Evolutionary conservation across 2,888 invertebrate genomes (phyloP).

Genomic region (Metopia argyrocephala): DNA sequence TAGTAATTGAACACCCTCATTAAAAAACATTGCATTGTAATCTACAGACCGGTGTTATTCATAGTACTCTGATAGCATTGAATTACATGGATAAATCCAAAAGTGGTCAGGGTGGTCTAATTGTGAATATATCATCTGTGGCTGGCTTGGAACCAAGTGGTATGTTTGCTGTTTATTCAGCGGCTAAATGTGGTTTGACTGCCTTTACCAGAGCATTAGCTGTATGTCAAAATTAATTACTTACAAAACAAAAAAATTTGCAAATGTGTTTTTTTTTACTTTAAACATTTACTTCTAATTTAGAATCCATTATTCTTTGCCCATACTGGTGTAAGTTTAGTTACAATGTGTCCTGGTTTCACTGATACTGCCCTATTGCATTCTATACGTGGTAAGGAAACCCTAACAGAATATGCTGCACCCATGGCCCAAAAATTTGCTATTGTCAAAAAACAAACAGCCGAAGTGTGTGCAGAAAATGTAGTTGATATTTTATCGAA

Average conservation of each 20-base stretch:
- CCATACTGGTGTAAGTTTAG: constrained; percentile 54
- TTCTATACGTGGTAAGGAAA: constrained; percentile 48
- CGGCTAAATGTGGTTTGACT: constrained; percentile 72
- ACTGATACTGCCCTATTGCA: constrained; percentile 56
- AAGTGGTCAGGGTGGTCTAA: constrained; percentile 73
- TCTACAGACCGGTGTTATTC: constrained; percentile 78
- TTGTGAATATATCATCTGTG: constrained; percentile 74
- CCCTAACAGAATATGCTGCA: constrained; percentile 55
- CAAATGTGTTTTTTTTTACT: background rate
- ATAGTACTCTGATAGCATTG: constrained; percentile 73
- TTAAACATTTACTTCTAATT: too few species aligned
- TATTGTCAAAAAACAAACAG: constrained; percentile 36
- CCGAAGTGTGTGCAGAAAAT: constrained; percentile 70
- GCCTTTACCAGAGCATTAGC: constrained; percentile 62
- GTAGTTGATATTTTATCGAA: constrained; percentile 73
- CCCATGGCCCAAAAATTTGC: constrained; percentile 53
- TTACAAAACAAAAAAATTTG: too few species aligned
- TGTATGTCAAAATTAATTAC: constrained; percentile 27
- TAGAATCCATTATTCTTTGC: constrained; percentile 56
- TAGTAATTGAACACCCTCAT: background rate
- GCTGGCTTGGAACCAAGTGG: constrained; percentile 68
- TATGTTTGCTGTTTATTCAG: constrained; percentile 71
- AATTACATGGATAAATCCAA: constrained; percentile 74
- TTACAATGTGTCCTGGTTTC: constrained; percentile 62
- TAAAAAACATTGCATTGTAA: background rate